phyloP scores from a whole-genome alignment of 2,113 vertebrate species.

The Macquaria australasica region DNA sequence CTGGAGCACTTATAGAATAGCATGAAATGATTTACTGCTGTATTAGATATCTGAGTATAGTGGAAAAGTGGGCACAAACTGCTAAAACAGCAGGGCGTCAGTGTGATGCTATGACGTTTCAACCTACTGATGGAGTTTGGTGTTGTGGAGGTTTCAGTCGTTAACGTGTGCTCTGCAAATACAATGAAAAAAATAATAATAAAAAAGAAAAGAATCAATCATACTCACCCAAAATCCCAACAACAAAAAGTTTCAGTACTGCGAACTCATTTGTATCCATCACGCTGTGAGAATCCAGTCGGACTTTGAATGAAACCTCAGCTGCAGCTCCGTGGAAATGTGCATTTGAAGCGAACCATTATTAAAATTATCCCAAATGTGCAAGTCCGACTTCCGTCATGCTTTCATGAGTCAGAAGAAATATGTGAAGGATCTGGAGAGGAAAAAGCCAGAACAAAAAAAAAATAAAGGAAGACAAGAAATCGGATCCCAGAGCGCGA shows the following conservation, averaged over 20 bases:
- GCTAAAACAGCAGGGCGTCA: background rate
- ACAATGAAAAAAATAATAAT: too few species aligned
- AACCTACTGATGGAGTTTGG: too few species aligned
- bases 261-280: conserved; percentile 78
- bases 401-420: background rate
- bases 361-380: conserved; percentile 48
- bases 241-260: conserved; percentile 79
- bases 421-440: background rate
- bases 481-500: conserved; percentile 30
- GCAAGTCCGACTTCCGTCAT: conserved; percentile 36
- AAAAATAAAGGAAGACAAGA: background rate
- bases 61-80: background rate
- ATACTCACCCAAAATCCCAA: conserved; percentile 80
- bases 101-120: conserved; percentile 6
- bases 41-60: background rate
- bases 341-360: conserved; percentile 72
- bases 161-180: background rate
- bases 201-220: background rate
- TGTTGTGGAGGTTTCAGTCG: background rate
- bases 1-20: too few species aligned
- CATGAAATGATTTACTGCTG: too few species aligned
- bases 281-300: conserved; percentile 61
- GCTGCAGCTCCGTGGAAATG: conserved; percentile 62
- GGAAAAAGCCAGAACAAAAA: background rate
- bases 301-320: conserved; percentile 65